phyloP scores from a whole-genome alignment of 2,888 invertebrate genomes.

The Acleris cristana region DNA sequence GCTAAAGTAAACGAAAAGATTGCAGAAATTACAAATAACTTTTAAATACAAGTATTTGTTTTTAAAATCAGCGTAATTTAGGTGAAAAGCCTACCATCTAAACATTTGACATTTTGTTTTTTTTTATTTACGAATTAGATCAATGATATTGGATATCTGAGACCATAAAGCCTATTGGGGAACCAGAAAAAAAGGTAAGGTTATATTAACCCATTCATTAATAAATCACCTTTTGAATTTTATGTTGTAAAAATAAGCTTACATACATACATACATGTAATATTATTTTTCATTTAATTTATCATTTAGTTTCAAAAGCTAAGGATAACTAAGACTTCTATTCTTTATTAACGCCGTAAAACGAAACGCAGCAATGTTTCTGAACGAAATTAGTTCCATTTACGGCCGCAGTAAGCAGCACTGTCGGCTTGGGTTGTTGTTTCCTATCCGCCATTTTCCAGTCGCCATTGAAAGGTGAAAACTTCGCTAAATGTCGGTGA shows the following conservation, averaged over 20 bases:
- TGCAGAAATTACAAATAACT: not conserved
- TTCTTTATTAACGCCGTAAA: slow-evolving; percentile 39
- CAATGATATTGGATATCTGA: too few relatives aligned
- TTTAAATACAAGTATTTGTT: not conserved
- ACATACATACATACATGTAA: rapidly evolving
- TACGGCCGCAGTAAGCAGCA: slow-evolving; percentile 82
- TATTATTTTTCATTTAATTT: not conserved
- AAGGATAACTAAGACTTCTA: not conserved
- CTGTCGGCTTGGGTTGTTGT: slow-evolving; percentile 91
- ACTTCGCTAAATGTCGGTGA: slow-evolving; percentile 88
- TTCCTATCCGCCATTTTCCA: slow-evolving; percentile 95
- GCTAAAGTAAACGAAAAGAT: not conserved
- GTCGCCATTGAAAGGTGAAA: slow-evolving; percentile 96
- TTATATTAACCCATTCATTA: too few relatives aligned
- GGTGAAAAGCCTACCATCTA: too few relatives aligned
- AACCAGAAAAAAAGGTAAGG: too few relatives aligned
- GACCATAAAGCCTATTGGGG: too few relatives aligned
- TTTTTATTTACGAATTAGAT: too few relatives aligned
- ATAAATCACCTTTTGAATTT: too few relatives aligned
- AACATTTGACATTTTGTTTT: too few relatives aligned
- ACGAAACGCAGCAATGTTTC: slow-evolving; percentile 60
- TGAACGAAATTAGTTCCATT: slow-evolving; percentile 67
- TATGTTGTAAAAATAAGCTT: too few relatives aligned
- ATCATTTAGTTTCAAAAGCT: not conserved
- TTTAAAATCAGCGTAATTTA: too few relatives aligned